Conservation (phyloP, 2,797 vertebrate genomes). For the Eutrigla gurnardus region DNA sequence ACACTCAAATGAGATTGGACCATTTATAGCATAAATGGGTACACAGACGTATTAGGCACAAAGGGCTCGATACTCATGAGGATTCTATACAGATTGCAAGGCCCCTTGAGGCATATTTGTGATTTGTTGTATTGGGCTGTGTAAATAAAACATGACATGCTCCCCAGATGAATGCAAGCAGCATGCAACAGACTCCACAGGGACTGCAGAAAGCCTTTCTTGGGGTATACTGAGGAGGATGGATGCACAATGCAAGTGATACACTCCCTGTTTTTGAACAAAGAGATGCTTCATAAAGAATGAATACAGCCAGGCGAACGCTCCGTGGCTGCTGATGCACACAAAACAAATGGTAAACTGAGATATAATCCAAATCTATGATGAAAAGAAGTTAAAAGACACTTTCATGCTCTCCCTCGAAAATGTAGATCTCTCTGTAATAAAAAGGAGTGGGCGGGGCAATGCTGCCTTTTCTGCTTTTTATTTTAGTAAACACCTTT, state of each 20-base stretch:
- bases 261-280: not conserved
- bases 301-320: not conserved
- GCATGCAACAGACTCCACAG: constrained; percentile 25
- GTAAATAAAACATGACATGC: constrained; percentile 15
- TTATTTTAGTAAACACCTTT: not conserved
- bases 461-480: not conserved
- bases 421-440: not conserved
- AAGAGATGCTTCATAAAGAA: constrained; percentile 1
- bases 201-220: constrained; percentile 35
- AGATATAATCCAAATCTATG: not conserved
- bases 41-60: constrained; percentile 28
- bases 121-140: constrained; percentile 11
- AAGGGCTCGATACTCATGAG: constrained; percentile 26
- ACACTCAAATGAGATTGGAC: constrained; percentile 35
- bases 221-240: constrained; percentile 1
- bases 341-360: not conserved
- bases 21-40: constrained; percentile 38
- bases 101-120: constrained; percentile 3
- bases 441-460: no score
- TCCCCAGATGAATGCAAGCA: constrained; percentile 15
- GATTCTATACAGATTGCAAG: not conserved
- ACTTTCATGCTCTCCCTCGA: not conserved
- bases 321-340: not conserved
- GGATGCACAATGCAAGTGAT: constrained; percentile 18
- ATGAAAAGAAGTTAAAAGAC: not conserved